Evolutionary conservation across 2,888 invertebrate species (phyloP).

Genomic region (Eupsilia transversa): DNA sequence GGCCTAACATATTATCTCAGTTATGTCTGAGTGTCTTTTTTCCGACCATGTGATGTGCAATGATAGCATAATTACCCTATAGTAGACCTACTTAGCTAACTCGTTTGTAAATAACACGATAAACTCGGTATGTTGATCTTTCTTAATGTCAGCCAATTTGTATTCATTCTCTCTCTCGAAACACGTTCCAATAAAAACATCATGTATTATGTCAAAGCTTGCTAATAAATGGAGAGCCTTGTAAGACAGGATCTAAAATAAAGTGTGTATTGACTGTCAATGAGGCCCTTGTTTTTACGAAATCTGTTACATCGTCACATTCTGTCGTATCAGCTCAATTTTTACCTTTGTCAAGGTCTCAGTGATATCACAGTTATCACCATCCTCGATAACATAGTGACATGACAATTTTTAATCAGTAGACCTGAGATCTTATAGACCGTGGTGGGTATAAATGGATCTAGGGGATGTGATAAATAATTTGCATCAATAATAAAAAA

Average conservation of each 20-base stretch:
- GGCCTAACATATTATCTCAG: no score
- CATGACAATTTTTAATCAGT: neutral
- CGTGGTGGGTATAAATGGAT: no score
- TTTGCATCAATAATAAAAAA: no score
- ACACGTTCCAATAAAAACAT: neutral
- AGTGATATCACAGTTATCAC: neutral
- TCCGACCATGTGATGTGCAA: neutral
- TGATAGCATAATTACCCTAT: neutral
- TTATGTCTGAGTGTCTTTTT: neutral
- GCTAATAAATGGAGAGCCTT: conserved; percentile 4
- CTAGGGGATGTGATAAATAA: no score
- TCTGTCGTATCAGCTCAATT: neutral
- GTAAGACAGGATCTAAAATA: conserved; percentile 7
- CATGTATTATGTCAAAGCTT: neutral
- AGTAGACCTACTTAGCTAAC: neutral
- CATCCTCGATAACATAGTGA: neutral
- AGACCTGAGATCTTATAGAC: no score
- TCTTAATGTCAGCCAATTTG: neutral
- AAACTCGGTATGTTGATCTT: neutral
- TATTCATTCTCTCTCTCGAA: neutral
- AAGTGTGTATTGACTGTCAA: neutral
- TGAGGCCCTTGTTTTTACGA: neutral
- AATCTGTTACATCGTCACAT: neutral
- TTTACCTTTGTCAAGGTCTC: conserved; percentile 1
- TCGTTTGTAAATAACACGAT: neutral